phyloP scores from a whole-genome alignment of 2,113 vertebrate species.

The Grantiella picta region DNA sequence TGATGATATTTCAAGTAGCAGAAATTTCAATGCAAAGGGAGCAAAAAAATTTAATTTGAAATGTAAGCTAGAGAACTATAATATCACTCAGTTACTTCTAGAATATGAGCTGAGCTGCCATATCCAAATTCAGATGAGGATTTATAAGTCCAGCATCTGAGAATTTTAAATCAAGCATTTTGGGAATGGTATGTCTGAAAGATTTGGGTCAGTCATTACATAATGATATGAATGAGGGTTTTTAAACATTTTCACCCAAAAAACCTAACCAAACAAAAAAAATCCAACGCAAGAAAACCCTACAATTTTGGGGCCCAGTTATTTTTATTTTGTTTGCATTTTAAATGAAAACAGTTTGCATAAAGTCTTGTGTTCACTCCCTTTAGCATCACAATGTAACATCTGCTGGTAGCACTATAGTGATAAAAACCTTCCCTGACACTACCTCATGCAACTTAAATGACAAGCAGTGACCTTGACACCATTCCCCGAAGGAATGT shows the following conservation, averaged over 20 bases:
- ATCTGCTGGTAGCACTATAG: not conserved
- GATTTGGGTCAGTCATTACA: not conserved
- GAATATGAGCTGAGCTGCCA: not conserved
- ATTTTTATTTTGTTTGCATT: not conserved
- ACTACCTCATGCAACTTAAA: not conserved
- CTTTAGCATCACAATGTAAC: not conserved
- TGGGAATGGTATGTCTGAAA: not conserved
- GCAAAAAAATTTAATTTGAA: not conserved
- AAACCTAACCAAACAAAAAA: not conserved
- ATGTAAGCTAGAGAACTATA: not conserved
- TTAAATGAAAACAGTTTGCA: not conserved
- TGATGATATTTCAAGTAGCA: not conserved
- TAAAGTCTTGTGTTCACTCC: not conserved
- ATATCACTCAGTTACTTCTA: not conserved
- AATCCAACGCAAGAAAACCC: rapidly evolving
- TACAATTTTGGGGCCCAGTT: not conserved
- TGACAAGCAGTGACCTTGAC: not conserved
- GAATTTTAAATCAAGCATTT: not conserved
- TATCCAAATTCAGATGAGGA: not conserved
- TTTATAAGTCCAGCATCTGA: not conserved
- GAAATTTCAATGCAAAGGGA: not conserved
- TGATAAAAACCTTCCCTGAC: not conserved
- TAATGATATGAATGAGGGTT: not conserved
- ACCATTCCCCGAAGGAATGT: not conserved
- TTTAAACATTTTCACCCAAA: not conserved